Evolutionary conservation across 2,113 vertebrate species (phyloP).

Genomic region (Clarias gariepinus): DNA sequence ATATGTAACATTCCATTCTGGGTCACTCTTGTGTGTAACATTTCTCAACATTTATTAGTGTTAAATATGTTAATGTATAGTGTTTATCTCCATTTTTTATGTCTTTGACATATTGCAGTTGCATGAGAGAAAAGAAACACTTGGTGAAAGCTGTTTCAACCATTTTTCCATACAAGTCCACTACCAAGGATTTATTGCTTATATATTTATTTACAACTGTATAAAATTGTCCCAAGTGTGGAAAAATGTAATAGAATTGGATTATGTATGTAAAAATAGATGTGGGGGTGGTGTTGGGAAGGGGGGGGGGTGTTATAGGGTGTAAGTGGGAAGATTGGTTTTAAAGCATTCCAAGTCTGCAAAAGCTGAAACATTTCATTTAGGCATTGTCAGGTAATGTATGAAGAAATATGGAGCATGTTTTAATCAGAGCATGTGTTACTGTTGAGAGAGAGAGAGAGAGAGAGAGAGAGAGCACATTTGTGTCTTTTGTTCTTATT

Average conservation of each 20-base stretch:
- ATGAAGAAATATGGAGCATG: slow-evolving; percentile 8
- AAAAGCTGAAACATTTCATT: neutral
- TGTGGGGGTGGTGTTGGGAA: neutral
- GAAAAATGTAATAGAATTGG: neutral
- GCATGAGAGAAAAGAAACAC: neutral
- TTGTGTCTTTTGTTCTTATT: slow-evolving; percentile 51
- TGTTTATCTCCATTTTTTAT: too few relatives aligned
- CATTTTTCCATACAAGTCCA: neutral
- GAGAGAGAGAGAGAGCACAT: slow-evolving; percentile 61
- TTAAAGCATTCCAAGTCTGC: neutral
- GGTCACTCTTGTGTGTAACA: too few relatives aligned
- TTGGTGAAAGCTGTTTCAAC: neutral
- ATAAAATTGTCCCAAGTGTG: neutral
- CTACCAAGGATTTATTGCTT: neutral
- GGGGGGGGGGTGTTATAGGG: too few relatives aligned
- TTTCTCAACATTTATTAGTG: too few relatives aligned
- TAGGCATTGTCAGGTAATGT: neutral
- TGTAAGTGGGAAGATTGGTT: neutral
- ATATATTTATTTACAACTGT: neutral
- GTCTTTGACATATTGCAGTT: neutral
- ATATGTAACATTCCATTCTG: too few relatives aligned
- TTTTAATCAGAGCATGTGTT: neutral
- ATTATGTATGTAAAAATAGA: neutral
- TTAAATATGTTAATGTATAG: too few relatives aligned
- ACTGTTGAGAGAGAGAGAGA: neutral